Percentiles rank a stretch among this genome's conserved stretches.
These are phyloP conservation scores for Pemphredon lugubris DNA, from an alignment of 2,888 invertebrate genomes.

Conservation along the genomic window DNA sequence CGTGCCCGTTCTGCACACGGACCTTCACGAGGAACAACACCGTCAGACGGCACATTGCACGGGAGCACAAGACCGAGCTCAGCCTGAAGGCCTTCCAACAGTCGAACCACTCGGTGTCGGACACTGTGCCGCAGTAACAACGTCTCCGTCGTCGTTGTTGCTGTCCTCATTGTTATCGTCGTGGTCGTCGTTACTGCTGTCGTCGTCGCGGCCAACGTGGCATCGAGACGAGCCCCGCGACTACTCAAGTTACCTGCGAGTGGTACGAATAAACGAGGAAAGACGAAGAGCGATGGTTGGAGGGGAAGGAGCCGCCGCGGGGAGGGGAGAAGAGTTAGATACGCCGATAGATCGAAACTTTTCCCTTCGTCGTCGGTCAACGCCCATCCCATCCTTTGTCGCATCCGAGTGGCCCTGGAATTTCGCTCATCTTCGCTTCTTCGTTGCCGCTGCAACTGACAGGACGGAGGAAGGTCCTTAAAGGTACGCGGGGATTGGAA, in stretches of 20 bases:
- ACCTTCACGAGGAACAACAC: constrained; percentile 97
- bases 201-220: constrained; percentile 18
- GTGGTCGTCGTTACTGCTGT: constrained; percentile 21
- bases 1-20: constrained; percentile 94
- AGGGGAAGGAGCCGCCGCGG: too few relatives aligned
- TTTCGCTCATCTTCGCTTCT: background rate
- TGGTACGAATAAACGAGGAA: constrained; percentile 33
- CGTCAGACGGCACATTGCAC: constrained; percentile 93
- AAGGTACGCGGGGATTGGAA: background rate
- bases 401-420: constrained; percentile 1
- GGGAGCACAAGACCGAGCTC: constrained; percentile 91
- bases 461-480: background rate
- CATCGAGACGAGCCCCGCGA: constrained; percentile 40
- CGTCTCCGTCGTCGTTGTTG: constrained; percentile 32
- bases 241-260: constrained; percentile 72
- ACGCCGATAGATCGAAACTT: constrained; percentile 23
- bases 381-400: constrained; percentile 12
- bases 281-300: constrained; percentile 9
- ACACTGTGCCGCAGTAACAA: constrained; percentile 75
- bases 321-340: constrained; percentile 12
- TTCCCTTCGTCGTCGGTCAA: constrained; percentile 48
- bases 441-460: background rate
- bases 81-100: constrained; percentile 86
- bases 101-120: constrained; percentile 75
- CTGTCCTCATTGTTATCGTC: constrained; percentile 25